phyloP scores from a whole-genome alignment of 1,140 invertebrate genomes.

The Apocrypta bakeri region DNA sequence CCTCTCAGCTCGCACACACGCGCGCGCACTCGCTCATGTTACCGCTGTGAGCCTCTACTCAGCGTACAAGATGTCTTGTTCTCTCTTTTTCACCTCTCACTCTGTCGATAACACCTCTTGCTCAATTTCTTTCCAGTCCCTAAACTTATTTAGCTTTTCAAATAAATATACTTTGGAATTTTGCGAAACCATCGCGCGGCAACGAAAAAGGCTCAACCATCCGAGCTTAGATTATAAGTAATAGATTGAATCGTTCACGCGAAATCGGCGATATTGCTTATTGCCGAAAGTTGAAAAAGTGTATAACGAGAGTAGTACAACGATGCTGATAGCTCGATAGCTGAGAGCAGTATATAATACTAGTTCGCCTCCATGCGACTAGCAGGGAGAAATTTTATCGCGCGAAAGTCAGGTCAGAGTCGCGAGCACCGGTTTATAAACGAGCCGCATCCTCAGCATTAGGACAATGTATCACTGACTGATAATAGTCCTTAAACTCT shows the following conservation, averaged over 20 bases:
- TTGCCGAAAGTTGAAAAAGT: conserved; percentile 10
- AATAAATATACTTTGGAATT: too few relatives aligned
- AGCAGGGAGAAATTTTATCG: conserved; percentile 46
- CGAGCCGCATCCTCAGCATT: conserved; percentile 47
- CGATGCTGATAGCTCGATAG: conserved; percentile 42
- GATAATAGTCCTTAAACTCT: conserved; percentile 28
- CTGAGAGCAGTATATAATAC: background rate
- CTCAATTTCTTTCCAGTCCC: background rate
- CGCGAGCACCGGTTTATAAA: conserved; percentile 33
- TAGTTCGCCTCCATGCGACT: conserved; percentile 8
- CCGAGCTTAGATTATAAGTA: conserved; percentile 19
- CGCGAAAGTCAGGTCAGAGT: conserved; percentile 36
- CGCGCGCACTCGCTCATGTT: conserved; percentile 5
- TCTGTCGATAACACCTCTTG: background rate
- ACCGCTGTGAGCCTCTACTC: background rate
- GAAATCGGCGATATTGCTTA: background rate
- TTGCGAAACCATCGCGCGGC: too few relatives aligned
- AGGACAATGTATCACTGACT: conserved; percentile 46
- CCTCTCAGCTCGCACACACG: background rate
- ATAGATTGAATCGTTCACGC: conserved; percentile 16
- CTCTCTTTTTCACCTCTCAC: background rate
- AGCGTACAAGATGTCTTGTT: background rate
- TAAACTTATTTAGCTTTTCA: background rate
- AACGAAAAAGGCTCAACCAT: too few relatives aligned
- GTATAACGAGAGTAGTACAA: conserved; percentile 38